These are phyloP conservation scores for Drosophila lacicola DNA, from an alignment of 2,888 invertebrate genomes.

Conservation along the genomic window DNA sequence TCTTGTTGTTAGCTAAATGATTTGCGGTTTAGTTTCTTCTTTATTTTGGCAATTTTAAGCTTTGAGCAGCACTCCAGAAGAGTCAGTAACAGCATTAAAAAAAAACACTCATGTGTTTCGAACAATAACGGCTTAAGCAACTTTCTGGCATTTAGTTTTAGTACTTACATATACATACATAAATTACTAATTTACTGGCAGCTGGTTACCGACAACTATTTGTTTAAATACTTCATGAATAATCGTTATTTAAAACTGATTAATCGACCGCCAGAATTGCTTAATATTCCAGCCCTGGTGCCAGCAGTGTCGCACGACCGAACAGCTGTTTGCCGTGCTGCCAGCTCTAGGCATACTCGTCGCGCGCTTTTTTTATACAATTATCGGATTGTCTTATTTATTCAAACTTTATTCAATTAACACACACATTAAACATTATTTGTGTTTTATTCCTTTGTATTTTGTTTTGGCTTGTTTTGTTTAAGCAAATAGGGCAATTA, in stretches of 20 bases:
- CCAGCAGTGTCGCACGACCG: conserved; percentile 37
- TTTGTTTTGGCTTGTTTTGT: neutral
- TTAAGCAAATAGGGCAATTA: neutral
- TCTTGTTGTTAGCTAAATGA: neutral
- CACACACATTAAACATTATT: neutral
- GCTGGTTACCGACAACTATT: conserved; percentile 30
- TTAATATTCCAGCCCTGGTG: conserved; percentile 35
- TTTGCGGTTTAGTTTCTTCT: too few relatives aligned
- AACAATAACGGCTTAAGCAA: conserved; percentile 9
- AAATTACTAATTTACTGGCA: conserved; percentile 32
- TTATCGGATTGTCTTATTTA: neutral
- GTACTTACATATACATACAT: conserved; percentile 24
- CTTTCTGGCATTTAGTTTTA: conserved; percentile 11
- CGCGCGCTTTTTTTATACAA: conserved; percentile 39
- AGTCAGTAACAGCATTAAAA: neutral
- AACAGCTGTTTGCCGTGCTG: conserved; percentile 48
- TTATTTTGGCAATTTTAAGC: neutral
- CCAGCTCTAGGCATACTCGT: conserved; percentile 16
- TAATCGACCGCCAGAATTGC: conserved; percentile 18
- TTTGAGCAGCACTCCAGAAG: neutral
- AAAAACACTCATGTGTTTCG: neutral
- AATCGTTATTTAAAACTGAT: conserved; percentile 16
- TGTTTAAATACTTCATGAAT: neutral
- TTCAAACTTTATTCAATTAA: neutral
- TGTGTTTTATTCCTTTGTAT: neutral